Conservation (phyloP, 2,113 vertebrate species). For the Rhinopomastus cyanomelas region DNA sequence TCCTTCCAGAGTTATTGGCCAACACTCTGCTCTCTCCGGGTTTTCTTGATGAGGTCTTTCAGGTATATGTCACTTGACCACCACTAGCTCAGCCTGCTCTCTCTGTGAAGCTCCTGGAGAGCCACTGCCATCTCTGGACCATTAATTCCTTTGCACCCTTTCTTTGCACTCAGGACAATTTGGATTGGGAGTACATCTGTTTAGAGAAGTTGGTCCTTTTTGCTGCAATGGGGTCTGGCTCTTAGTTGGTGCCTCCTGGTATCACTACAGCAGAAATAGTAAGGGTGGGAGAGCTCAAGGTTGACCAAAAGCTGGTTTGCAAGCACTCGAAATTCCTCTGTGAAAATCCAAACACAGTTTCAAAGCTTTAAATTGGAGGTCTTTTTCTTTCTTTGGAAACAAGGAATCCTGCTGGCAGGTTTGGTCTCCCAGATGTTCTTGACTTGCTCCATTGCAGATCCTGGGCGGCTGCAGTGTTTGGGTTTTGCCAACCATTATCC, state of each 20-base stretch:
- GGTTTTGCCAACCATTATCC: background rate
- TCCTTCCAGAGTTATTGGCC: background rate
- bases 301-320: background rate
- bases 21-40: background rate
- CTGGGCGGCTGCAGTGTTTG: background rate
- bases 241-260: background rate
- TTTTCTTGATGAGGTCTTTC: background rate
- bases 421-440: background rate
- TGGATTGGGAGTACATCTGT: background rate
- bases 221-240: background rate
- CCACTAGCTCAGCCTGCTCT: rapidly evolving
- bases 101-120: background rate
- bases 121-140: background rate
- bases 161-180: background rate
- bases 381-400: background rate
- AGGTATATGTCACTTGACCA: background rate
- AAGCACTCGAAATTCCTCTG: background rate
- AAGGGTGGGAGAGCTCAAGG: background rate
- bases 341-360: background rate
- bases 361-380: background rate
- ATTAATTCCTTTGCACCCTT: background rate
- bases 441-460: background rate
- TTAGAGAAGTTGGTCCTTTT: background rate
- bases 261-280: background rate
- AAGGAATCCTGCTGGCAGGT: background rate